Evolutionary conservation across 2,888 invertebrate species (phyloP), one percentile per base, ranked within the genome.

Genomic region (Andrena bucephala): DNA sequence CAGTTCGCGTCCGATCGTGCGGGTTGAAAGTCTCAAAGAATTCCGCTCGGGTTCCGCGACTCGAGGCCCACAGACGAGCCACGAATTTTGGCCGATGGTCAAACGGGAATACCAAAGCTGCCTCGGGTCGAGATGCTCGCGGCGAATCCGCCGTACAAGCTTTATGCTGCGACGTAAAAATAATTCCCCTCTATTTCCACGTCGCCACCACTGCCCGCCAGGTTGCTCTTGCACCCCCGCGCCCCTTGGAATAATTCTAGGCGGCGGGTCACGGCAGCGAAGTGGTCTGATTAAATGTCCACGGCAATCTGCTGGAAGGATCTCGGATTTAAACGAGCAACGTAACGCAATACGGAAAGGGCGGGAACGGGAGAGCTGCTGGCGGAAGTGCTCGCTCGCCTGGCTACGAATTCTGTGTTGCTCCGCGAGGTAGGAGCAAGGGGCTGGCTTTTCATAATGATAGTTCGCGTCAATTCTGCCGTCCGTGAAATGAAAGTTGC

Each of bases 261-360:
- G 24, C 24, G 4, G 2, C 42, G 13, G 29, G 3, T 33, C 65
- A 50, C n/a, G 31, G 10, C 48, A 48, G 62, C 2, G 27, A 68
- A 50, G 54, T 29, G 60, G 5, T 13, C 24, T 50, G 63, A 72
- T 85, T 75, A 72, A 71, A 83, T 36, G 60, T 8, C 1, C 42
- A 33, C 65, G 52, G 77, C 36, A 66, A 77, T 75, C 74, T 66
- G 33, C 6, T 13, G 20, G 27, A 66, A n/a, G n/a, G 16, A 77
- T 68, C 69, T 74, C 8, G 8, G 54, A 31, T 50, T 72, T 63
- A 76, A 80, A 83, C 48, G 69, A 80, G 63, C 48, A 66, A 66
- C 63, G 60, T 71, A 77, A 83, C 72, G 66, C 36, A 69, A 83
- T 72, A 52, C 4, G 33, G 42, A 63, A 52, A 27, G 20, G 48